Percentiles rank a stretch among this genome's conserved stretches.
Conservation (phyloP, 2,888 invertebrate species). For the Temnothorax unifasciatus region DNA sequence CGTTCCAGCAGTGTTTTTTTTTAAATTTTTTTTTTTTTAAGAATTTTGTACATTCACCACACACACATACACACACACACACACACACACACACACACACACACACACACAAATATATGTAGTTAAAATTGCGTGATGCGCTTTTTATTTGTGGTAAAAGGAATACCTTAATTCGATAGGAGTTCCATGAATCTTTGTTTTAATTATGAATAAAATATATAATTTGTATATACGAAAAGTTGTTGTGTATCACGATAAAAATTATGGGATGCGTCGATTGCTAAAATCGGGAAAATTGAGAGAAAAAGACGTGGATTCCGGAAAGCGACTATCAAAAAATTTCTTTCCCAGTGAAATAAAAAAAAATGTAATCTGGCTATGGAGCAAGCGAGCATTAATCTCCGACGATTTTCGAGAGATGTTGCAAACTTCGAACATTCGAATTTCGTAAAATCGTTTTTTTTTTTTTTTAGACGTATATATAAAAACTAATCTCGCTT, state of each 20-base stretch:
- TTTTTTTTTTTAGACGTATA: slow-evolving; percentile 74
- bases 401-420: slow-evolving; percentile 54
- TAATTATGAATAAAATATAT: slow-evolving; percentile 22
- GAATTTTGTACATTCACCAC: slow-evolving; percentile 22
- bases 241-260: slow-evolving; percentile 13
- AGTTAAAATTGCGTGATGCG: slow-evolving; percentile 12
- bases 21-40: slow-evolving; percentile 6
- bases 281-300: not conserved
- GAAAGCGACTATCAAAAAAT: slow-evolving; percentile 65
- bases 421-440: slow-evolving; percentile 65
- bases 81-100: not conserved
- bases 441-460: slow-evolving; percentile 80
- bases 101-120: not conserved
- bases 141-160: not conserved
- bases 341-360: slow-evolving; percentile 62
- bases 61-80: not conserved
- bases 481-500: slow-evolving; percentile 78
- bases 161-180: slow-evolving; percentile 20
- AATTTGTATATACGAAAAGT: slow-evolving; percentile 28
- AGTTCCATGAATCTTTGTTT: slow-evolving; percentile 10
- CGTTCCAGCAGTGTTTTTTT: slow-evolving; percentile 55
- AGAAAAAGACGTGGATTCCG: slow-evolving; percentile 62
- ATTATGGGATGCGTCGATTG: not conserved
- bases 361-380: slow-evolving; percentile 57
- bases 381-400: slow-evolving; percentile 52